phyloP scores from a whole-genome alignment of 2,888 invertebrate genomes.

The Anagyrus pseudococci region DNA sequence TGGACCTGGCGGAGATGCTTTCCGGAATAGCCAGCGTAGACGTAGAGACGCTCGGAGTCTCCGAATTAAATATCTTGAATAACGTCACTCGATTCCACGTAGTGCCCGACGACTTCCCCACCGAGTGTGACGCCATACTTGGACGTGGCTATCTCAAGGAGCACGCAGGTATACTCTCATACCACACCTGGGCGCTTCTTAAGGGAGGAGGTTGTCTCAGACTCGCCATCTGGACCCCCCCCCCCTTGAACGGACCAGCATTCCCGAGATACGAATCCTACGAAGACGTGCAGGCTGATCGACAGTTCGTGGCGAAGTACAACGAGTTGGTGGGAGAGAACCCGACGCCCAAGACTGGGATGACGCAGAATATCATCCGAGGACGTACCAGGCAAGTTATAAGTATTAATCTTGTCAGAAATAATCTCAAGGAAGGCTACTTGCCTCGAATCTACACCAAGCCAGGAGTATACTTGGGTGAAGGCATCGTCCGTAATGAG shows the following conservation, averaged over 20 bases:
- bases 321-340: background rate
- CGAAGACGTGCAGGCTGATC: too few species aligned
- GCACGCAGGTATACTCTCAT: background rate
- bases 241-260: too few species aligned
- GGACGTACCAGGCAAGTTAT: background rate
- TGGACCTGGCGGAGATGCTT: background rate
- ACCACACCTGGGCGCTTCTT: background rate
- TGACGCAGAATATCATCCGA: background rate
- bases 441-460: background rate
- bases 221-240: background rate
- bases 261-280: too few species aligned
- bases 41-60: background rate
- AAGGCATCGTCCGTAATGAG: background rate
- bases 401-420: background rate
- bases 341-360: background rate
- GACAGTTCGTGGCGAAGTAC: too few species aligned
- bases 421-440: background rate
- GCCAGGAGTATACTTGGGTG: background rate
- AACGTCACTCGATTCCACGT: background rate
- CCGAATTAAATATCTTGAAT: background rate
- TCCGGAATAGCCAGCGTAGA: background rate
- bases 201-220: background rate
- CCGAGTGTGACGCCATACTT: conserved; percentile 6
- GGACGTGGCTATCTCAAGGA: conserved; percentile 1
- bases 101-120: conserved; percentile 19